Evolutionary conservation across 2,888 invertebrate species (phyloP), one percentile per base, ranked within the genome.

Genomic region (Hyles lineata): DNA sequence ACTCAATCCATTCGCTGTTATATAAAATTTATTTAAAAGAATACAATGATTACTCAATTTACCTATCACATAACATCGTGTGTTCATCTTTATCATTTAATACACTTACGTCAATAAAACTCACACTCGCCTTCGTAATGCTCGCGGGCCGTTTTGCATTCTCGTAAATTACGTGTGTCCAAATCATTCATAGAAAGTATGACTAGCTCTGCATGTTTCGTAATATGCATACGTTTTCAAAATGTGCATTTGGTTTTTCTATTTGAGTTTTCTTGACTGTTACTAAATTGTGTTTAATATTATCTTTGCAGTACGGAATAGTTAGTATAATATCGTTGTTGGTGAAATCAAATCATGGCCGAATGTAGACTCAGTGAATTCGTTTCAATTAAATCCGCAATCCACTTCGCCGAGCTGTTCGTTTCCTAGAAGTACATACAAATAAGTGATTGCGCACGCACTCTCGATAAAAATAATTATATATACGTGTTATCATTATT

Each of bases 31-130:
- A 73, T 78, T 77, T 74, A 74, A 78, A 80, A 77, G 80, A 80
- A 80, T 77, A 78, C 77, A 72, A 55, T 70, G 74, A 76, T 82
- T 82, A 80, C 81, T 78, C 74, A 81, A 82, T 77, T 76, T 75
- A 78, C 74, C 76, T 80, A 82, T 78, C 77, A 76, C 78, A 77
- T 82, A 77, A 82, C 76, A 75, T 71, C 72, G 72, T 77, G 77
- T 69, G 77, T 74, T 70, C 73, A 72, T 72, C 75, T 80, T 75
- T 75, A 75, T 78, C 72, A 75, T 77, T 74, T 70, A 71, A 67
- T 62, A 72, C 72, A 63, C 63, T 67, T 73, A 55, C 62, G 70
- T 72, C 70, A 71, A 70, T 72, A 74, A 72, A 70, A 63, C 58
- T 61, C 70, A 63, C 70, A 70, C 70, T 61, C 35, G 50, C 50